These are phyloP conservation scores for Ornithorhynchus anatinus DNA, from an alignment of 2,113 vertebrate species.

Conservation along the genomic window DNA sequence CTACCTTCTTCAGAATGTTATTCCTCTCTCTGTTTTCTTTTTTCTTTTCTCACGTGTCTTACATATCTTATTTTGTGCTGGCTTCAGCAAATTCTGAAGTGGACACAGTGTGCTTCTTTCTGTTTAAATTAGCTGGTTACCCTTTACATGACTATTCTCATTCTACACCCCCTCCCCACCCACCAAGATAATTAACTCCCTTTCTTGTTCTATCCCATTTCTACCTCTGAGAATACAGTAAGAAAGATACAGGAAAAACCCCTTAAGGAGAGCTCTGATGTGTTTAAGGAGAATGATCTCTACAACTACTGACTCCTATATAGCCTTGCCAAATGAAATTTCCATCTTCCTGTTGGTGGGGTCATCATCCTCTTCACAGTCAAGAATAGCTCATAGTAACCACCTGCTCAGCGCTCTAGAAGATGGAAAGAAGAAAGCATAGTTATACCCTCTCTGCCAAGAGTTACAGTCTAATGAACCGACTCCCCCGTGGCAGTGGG, in stretches of 20 bases:
- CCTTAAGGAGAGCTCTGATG: background rate
- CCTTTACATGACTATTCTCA: slow-evolving; percentile 35
- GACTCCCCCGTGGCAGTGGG: no score
- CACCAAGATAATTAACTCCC: slow-evolving; percentile 45
- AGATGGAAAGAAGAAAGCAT: no score
- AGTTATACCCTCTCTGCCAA: no score
- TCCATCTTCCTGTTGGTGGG: no score
- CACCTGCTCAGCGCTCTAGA: no score
- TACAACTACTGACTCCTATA: no score
- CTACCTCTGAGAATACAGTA: background rate
- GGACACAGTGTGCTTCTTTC: slow-evolving; percentile 22
- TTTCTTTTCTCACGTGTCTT: slow-evolving; percentile 2
- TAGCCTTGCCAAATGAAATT: no score
- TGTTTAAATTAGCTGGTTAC: slow-evolving; percentile 31
- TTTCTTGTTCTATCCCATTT: background rate
- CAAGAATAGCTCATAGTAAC: no score
- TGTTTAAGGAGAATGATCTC: no score
- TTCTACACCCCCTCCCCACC: background rate
- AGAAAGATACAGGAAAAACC: no score
- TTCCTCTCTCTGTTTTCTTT: background rate
- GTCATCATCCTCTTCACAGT: no score
- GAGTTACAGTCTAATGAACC: no score
- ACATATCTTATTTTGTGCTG: background rate
- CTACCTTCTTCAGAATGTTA: background rate
- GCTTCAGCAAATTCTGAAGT: slow-evolving; percentile 35